These are phyloP conservation scores for Cheilosia grossa DNA, from an alignment of 2,888 invertebrate species.

Conservation along the genomic window DNA sequence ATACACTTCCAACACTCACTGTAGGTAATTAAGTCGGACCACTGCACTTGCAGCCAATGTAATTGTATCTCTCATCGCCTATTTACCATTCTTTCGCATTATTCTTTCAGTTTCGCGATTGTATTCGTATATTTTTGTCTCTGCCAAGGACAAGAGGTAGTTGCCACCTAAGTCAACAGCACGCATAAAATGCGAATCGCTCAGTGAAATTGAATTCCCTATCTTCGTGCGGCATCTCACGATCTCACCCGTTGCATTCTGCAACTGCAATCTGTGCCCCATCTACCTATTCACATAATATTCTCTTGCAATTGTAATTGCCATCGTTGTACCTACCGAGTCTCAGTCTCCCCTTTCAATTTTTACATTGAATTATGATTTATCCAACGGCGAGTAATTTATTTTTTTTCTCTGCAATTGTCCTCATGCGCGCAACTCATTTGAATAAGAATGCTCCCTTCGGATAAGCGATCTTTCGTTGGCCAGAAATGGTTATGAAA, in stretches of 20 bases:
- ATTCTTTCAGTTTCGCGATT: conserved; percentile 4
- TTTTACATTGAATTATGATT: conserved; percentile 48
- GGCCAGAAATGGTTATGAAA: conserved; percentile 50
- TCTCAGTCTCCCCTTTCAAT: background rate
- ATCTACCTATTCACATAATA: background rate
- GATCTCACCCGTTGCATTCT: conserved; percentile 29
- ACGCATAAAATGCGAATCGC: conserved; percentile 57
- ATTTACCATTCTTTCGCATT: conserved; percentile 54
- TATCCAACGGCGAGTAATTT: conserved; percentile 7
- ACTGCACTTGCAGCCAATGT: conserved; percentile 25
- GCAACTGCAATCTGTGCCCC: too few species aligned
- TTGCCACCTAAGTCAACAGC: conserved; percentile 53
- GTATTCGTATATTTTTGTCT: conserved; percentile 51
- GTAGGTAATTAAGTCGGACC: conserved; percentile 45
- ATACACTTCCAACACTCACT: conserved; percentile 44
- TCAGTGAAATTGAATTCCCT: conserved; percentile 59
- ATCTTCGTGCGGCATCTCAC: conserved; percentile 46
- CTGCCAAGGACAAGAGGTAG: conserved; percentile 71
- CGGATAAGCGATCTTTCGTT: conserved; percentile 51
- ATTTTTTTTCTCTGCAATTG: conserved; percentile 4
- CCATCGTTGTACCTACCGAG: background rate
- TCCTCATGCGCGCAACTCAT: conserved; percentile 53
- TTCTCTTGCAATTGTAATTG: conserved; percentile 47
- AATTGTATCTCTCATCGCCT: conserved; percentile 57
- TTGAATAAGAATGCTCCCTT: conserved; percentile 58